phyloP scores from a whole-genome alignment of 53 echinoderm and acorn worm genomes.

The Temnopleurus reevesii region DNA sequence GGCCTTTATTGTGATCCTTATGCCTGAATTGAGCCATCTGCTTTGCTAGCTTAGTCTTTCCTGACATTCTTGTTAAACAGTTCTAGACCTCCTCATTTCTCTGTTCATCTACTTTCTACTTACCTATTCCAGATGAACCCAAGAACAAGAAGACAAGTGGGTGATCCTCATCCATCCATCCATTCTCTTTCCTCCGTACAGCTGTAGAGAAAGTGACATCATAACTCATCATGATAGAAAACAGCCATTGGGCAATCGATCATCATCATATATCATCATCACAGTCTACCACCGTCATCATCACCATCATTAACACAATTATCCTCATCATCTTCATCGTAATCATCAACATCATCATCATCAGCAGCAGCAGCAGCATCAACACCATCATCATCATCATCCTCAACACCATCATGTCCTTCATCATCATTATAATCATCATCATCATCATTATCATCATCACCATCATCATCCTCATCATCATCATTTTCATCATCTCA shows the following conservation, averaged over 20 bases:
- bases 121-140: conserved; percentile 98
- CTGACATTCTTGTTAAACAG: no score
- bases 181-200: conserved; percentile 96
- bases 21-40: conserved; percentile 93
- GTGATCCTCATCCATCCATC: conserved; percentile 99
- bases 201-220: conserved; percentile 49
- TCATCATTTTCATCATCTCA: no score
- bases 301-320: neutral
- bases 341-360: no score
- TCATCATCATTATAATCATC: no score
- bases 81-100: neutral
- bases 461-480: no score
- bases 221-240: neutral
- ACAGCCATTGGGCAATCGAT: neutral
- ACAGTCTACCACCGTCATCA: neutral
- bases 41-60: conserved; percentile 93
- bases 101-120: conserved; percentile 17
- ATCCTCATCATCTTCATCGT: no score
- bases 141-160: conserved; percentile 94
- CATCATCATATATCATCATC: neutral
- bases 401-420: no score
- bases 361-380: no score
- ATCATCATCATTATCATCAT: no score
- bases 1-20: conserved; percentile 86
- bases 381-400: no score